Evolutionary conservation across 2,888 invertebrate species (phyloP).

Genomic region (Ferrisia virgata): DNA sequence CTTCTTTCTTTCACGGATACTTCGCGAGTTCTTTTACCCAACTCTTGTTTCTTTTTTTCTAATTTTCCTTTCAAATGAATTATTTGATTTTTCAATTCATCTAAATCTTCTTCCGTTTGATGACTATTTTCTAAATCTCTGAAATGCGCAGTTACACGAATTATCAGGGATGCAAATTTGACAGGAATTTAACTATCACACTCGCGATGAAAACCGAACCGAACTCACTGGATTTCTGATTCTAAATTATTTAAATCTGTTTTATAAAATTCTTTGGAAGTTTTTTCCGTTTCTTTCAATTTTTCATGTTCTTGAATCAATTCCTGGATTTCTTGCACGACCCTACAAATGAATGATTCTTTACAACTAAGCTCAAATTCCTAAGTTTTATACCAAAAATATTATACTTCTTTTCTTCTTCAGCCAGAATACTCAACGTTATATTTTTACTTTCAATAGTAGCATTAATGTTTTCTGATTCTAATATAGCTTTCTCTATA

Average conservation of each 20-base stretch:
- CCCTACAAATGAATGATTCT: constrained; percentile 46
- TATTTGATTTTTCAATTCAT: constrained; percentile 50
- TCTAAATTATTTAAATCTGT: constrained; percentile 59
- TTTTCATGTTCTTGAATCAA: constrained; percentile 68
- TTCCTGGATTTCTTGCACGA: constrained; percentile 57
- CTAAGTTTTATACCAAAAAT: not conserved
- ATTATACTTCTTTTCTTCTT: constrained; percentile 40
- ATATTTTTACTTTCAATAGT: constrained; percentile 33
- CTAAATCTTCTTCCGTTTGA: constrained; percentile 48
- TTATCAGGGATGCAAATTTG: too few relatives aligned
- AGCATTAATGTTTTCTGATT: not conserved
- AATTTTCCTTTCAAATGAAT: constrained; percentile 57
- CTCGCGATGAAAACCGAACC: constrained; percentile 14
- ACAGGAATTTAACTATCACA: too few relatives aligned
- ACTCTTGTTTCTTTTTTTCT: constrained; percentile 60
- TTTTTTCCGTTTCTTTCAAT: constrained; percentile 67
- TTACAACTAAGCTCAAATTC: not conserved
- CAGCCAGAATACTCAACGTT: not conserved
- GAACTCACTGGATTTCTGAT: constrained; percentile 53
- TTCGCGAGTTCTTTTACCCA: constrained; percentile 76
- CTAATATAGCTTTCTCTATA: not conserved
- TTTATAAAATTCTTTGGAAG: constrained; percentile 72
- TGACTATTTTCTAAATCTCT: constrained; percentile 50
- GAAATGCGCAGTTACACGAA: too few relatives aligned
- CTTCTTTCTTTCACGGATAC: constrained; percentile 78